Evolutionary conservation across 1,140 invertebrate genomes (phyloP).

Genomic region (Nasonia giraulti): DNA sequence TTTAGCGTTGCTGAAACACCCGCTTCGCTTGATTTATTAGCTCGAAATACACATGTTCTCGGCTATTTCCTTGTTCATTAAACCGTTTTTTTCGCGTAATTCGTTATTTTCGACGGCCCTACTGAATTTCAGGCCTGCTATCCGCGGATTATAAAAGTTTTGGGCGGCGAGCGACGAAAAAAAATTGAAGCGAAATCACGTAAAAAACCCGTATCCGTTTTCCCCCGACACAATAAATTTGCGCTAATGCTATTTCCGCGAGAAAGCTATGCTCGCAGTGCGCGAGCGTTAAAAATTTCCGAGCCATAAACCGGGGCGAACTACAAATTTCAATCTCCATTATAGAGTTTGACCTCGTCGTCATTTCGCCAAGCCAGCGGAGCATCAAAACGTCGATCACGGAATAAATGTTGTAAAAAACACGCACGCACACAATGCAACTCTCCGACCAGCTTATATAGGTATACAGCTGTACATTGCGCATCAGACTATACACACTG

Average conservation of each 20-base stretch:
- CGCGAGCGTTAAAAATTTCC: conserved; percentile 27
- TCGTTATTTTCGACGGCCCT: no score
- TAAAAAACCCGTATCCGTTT: no score
- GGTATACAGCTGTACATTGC: not conserved
- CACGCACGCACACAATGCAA: not conserved
- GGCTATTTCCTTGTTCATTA: not conserved
- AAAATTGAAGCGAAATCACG: no score
- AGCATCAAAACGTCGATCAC: conserved; percentile 20
- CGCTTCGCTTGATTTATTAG: conserved; percentile 29
- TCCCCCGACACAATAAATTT: no score
- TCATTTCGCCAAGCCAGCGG: conserved; percentile 17
- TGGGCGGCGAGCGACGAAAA: no score
- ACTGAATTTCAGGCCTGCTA: no score
- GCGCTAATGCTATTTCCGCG: not conserved
- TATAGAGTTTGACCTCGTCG: conserved; percentile 18
- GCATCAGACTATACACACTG: not conserved
- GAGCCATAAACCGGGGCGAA: conserved; percentile 20
- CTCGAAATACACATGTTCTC: not conserved
- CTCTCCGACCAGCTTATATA: not conserved
- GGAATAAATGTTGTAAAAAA: not conserved
- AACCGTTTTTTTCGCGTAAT: not conserved
- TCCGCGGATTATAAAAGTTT: no score
- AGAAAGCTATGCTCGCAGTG: conserved; percentile 7
- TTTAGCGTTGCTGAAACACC: conserved; percentile 33
- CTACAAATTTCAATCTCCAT: conserved; percentile 43